Evolutionary conservation across 1,140 invertebrate species (phyloP).

Genomic region (Rhyacophila brunnea): DNA sequence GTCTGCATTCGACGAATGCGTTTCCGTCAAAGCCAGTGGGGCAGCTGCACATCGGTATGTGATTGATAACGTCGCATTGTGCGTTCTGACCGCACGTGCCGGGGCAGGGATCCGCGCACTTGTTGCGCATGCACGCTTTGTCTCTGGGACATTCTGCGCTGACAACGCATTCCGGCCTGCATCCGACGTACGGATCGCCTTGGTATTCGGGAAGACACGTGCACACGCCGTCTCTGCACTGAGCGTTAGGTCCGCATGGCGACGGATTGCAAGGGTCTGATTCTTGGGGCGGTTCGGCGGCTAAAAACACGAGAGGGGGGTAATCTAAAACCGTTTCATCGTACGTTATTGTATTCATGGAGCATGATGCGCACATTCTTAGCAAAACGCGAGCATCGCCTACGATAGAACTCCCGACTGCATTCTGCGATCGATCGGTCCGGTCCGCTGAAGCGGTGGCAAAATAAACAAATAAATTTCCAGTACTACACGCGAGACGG

Average conservation of each 20-base stretch:
- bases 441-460: too few relatives aligned
- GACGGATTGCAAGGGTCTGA: slow-evolving; percentile 56
- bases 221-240: slow-evolving; percentile 57
- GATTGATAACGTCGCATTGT: slow-evolving; percentile 76
- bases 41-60: slow-evolving; percentile 73
- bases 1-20: slow-evolving; percentile 62
- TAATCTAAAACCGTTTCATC: too few relatives aligned
- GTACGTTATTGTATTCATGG: too few relatives aligned
- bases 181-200: slow-evolving; percentile 66
- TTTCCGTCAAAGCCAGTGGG: slow-evolving; percentile 59
- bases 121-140: slow-evolving; percentile 72
- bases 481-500: too few relatives aligned
- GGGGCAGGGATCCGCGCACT: slow-evolving; percentile 75
- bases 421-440: too few relatives aligned
- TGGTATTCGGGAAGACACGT: slow-evolving; percentile 64
- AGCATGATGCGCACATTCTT: too few relatives aligned
- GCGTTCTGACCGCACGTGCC: slow-evolving; percentile 73
- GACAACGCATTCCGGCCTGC: slow-evolving; percentile 80
- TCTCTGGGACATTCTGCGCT: slow-evolving; percentile 77
- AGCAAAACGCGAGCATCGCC: too few relatives aligned
- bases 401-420: too few relatives aligned
- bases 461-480: too few relatives aligned
- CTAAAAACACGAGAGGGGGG: slow-evolving; percentile 27
- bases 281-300: slow-evolving; percentile 22
- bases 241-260: slow-evolving; percentile 61